Conservation (phyloP, 2,888 invertebrate genomes). For the Siphonodentalium dalli region DNA sequence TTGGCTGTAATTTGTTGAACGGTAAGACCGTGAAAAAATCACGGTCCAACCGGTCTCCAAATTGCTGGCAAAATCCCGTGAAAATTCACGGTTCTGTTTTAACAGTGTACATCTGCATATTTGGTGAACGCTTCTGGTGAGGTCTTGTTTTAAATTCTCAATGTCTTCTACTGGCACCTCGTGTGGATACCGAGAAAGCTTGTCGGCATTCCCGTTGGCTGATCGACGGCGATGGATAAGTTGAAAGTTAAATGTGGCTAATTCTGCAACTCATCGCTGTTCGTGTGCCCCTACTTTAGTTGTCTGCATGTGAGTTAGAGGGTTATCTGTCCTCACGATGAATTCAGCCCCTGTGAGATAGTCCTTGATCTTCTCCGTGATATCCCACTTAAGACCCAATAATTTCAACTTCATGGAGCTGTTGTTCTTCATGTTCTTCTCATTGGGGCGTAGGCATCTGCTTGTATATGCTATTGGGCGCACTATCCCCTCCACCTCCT, state of each 20-base stretch:
- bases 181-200: slow-evolving; percentile 10
- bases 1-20: too few relatives aligned
- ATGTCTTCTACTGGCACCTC: too few relatives aligned
- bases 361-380: slow-evolving; percentile 16
- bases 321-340: slow-evolving; percentile 11
- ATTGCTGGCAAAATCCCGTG: too few relatives aligned
- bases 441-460: slow-evolving; percentile 4
- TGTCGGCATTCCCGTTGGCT: slow-evolving; percentile 20
- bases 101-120: too few relatives aligned
- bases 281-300: too few relatives aligned
- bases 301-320: slow-evolving; percentile 8
- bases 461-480: slow-evolving; percentile 10
- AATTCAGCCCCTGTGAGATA: slow-evolving; percentile 9
- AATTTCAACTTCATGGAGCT: slow-evolving; percentile 24
- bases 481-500: background rate
- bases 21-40: too few relatives aligned
- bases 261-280: slow-evolving; percentile 22
- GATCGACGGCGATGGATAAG: slow-evolving; percentile 18
- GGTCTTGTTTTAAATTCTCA: too few relatives aligned
- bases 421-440: slow-evolving; percentile 13
- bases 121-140: too few relatives aligned
- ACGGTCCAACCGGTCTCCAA: too few relatives aligned
- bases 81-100: too few relatives aligned
- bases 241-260: slow-evolving; percentile 22
- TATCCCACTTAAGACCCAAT: slow-evolving; percentile 27